Base-by-base conservation (phyloP, 2,888 invertebrate genomes). In the Augochlorella aurata region DNA sequence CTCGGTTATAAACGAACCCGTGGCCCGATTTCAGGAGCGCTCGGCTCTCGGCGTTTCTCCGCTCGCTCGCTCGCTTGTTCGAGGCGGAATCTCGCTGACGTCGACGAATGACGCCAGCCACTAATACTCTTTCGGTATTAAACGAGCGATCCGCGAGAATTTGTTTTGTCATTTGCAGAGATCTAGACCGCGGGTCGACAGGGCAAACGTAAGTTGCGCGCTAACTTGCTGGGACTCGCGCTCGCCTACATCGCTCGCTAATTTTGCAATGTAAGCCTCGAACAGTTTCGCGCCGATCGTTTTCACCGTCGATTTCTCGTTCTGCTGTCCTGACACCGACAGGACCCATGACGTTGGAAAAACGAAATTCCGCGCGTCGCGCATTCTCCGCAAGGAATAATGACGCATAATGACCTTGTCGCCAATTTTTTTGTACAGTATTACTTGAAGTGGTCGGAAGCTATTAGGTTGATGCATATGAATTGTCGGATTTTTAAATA, bases 241-340 rank as follows among this genome's bases (percentile, higher is more conserved):
- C 14, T 58, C 58, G 29, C 18, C 61, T 14, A 49, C 58, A 24
- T 58, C 58, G 50, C 21, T 47, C 49, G 65, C 66, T 69, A 74
- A 82, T 70, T 65, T 77, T 77, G 65, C 45, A 82, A 82, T 45
- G 47, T 45, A 38, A n/a, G 29, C 52, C 18, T 3, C 29, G 38
- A 66, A 49, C 58, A 29, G 65, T 74, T 72, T 65, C 85, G 77
- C 68, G 82, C 74, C 74, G 75, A 87, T 85, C 73, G 70, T 87
- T 85, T 86, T 82, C 79, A 79, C 70, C 75, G 78, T 79, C 76
- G 87, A 79, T 87, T 87, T 86, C 87, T 77, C 77, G 76, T 85
- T 61, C 66, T 71, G 63, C 79, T 52, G 67, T 72, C 49, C 44
- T 68, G 68, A 38, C 50, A 54, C 76, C 16, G 52, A 68, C 74